Base-by-base conservation (phyloP, 2,113 vertebrate species). In the Seriola quinqueradiata region DNA sequence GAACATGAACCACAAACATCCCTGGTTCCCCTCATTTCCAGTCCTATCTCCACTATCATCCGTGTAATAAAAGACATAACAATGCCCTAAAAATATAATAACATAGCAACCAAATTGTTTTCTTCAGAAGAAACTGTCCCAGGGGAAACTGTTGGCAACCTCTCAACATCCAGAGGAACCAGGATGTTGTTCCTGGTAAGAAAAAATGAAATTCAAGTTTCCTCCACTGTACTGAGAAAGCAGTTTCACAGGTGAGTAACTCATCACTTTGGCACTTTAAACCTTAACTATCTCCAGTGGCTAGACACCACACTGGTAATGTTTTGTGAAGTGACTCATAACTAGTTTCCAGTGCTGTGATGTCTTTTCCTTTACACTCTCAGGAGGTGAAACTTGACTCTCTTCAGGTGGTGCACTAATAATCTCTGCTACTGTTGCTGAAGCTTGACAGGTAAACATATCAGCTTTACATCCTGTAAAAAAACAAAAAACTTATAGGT, bases 241-340 rank as follows among this genome's bases (percentile, higher is more conserved):
- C n/a, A 66, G 23, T 9, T 52, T 68, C 19, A 69, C 28, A 19
- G 34, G 59, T 38, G 34, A 38, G 21, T 38, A 34, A 5, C 7
- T 52, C 66, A 36, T 50, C 19, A 36, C 50, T 46, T 46, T 58
- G 16, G 25, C 32, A 19, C 5, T 34, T 21, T 21, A 46, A 57
- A 70, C 21, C n/a, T 25, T 23, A 40, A 28, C 16, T 8, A 1
- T 60, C 40, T 34, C 25, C 28, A 16, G 4, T 48, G 42, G 40
- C 60, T 28, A 11, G 13, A 40, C 21, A 40, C 44, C 65, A n/a
- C 64, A 67, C 19, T 16, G 4, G 14, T 21, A 50, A 11, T 40
- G 36, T 48, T 73, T 82, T 74, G 19, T 52, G 50, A 52, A 68
- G 13, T 72, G 36, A 65, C 21, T 75, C 71, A 44, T 25, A 34